Evolutionary conservation across 2,113 vertebrate genomes (phyloP).

Genomic region (Chrysemys picta): DNA sequence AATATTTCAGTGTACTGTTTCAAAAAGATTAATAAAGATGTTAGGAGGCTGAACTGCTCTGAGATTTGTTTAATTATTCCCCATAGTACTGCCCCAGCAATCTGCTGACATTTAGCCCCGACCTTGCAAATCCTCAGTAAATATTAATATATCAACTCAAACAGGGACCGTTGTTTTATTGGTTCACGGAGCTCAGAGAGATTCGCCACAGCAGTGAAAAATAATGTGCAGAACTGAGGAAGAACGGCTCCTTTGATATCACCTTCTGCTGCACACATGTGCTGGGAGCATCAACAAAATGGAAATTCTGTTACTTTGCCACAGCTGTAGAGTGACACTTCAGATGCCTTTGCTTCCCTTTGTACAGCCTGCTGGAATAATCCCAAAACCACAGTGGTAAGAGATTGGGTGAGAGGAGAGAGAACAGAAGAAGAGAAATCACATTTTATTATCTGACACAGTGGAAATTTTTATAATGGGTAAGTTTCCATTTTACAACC

Average conservation of each 20-base stretch:
- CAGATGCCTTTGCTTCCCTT: conserved; percentile 89
- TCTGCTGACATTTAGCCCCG: conserved; percentile 90
- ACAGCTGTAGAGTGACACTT: conserved; percentile 91
- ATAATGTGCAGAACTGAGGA: conserved; percentile 79
- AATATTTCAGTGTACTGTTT: conserved; percentile 70
- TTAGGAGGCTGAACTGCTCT: conserved; percentile 87
- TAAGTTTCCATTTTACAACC: conserved; percentile 68
- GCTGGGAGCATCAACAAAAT: conserved; percentile 83
- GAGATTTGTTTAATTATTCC: conserved; percentile 90
- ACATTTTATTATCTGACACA: conserved; percentile 85
- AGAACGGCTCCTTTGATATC: conserved; percentile 86
- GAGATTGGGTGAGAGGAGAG: conserved; percentile 85
- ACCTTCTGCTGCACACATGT: conserved; percentile 92
- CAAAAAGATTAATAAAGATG: conserved; percentile 87
- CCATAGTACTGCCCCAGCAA: conserved; percentile 88
- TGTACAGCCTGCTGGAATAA: conserved; percentile 89
- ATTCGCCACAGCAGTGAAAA: conserved; percentile 83
- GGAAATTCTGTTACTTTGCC: conserved; percentile 85
- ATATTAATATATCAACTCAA: conserved; percentile 91
- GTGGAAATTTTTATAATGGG: conserved; percentile 80
- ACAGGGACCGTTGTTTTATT: conserved; percentile 84
- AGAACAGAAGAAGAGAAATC: conserved; percentile 48
- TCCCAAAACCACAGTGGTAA: conserved; percentile 93
- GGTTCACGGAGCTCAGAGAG: conserved; percentile 84
- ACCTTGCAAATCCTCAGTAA: conserved; percentile 92